A percentile compares a stretch with the other conserved stretches of the same genome.
Conservation (phyloP, 2,888 invertebrate genomes). For the Gandaritis pyraliata region DNA sequence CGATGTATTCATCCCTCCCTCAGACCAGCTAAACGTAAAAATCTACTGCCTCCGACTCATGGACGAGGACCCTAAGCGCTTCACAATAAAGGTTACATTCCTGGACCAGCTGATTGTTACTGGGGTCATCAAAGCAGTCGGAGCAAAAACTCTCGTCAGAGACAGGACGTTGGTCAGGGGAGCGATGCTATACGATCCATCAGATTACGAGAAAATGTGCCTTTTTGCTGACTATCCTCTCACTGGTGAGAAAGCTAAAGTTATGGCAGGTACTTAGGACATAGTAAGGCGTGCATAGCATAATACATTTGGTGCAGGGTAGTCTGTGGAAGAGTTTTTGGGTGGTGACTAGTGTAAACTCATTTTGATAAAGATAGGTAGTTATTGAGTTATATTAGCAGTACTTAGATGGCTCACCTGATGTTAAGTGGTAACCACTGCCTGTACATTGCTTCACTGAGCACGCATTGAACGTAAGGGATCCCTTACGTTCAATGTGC, state of each 20-base stretch:
- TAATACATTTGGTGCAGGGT: too few species aligned
- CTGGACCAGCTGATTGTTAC: slow-evolving; percentile 61
- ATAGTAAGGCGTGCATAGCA: too few species aligned
- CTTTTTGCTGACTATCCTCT: slow-evolving; percentile 68
- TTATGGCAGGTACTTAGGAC: too few species aligned
- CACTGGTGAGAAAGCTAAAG: slow-evolving; percentile 53
- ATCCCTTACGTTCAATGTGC: too few species aligned
- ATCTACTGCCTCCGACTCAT: slow-evolving; percentile 56
- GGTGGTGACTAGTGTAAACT: too few species aligned
- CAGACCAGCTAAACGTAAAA: slow-evolving; percentile 57
- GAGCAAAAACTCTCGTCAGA: slow-evolving; percentile 43
- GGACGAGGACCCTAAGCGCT: slow-evolving; percentile 52
- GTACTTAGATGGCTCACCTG: too few species aligned
- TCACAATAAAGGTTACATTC: slow-evolving; percentile 59
- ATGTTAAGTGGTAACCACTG: too few species aligned
- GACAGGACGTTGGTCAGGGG: slow-evolving; percentile 51
- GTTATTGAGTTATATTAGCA: too few species aligned
- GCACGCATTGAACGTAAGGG: too few species aligned
- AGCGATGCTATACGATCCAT: slow-evolving; percentile 66
- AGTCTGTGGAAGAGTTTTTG: too few species aligned
- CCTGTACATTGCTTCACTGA: too few species aligned
- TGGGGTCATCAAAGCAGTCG: slow-evolving; percentile 53
- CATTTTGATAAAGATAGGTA: too few species aligned
- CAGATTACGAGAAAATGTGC: slow-evolving; percentile 74
- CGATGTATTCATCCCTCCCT: slow-evolving; percentile 45